phyloP scores from a whole-genome alignment of 1,140 invertebrate genomes.

The Colletes latitarsis region DNA sequence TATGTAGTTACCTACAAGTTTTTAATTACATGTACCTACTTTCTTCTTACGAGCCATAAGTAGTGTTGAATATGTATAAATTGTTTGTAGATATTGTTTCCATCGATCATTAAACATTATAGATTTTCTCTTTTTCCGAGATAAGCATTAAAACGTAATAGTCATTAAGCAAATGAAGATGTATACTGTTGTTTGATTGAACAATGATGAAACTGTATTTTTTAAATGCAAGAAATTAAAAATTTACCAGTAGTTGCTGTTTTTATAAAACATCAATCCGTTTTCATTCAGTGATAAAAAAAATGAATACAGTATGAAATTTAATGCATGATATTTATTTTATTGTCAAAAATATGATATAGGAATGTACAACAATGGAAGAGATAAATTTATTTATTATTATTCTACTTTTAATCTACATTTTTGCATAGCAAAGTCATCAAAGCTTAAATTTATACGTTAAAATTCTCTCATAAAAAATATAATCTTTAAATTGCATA shows the following conservation, averaged over 20 bases:
- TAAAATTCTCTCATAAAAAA: not conserved
- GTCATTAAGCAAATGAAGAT: not conserved
- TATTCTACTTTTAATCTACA: not conserved
- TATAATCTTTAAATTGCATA: not conserved
- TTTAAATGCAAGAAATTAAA: constrained; percentile 4
- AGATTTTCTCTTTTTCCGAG: not conserved
- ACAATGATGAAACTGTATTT: constrained; percentile 13
- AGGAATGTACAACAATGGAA: constrained; percentile 29
- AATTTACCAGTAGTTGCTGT: not conserved
- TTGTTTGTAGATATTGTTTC: constrained; percentile 15
- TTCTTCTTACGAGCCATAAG: not conserved
- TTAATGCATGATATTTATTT: constrained; percentile 24
- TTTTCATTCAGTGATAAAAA: constrained; percentile 20
- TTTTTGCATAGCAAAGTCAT: not conserved
- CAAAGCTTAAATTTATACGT: not conserved
- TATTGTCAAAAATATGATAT: constrained; percentile 4
- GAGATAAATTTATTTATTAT: constrained; percentile 2
- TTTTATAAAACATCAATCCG: not conserved
- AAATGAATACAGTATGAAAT: constrained; percentile 3
- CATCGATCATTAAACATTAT: not conserved
- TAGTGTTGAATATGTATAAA: not conserved
- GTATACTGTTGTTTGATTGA: not conserved
- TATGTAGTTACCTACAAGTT: not conserved
- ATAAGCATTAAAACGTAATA: not conserved
- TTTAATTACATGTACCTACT: not conserved